Evolutionary conservation across 2,797 vertebrate genomes (phyloP).

Genomic region (Pangasius krempfi): DNA sequence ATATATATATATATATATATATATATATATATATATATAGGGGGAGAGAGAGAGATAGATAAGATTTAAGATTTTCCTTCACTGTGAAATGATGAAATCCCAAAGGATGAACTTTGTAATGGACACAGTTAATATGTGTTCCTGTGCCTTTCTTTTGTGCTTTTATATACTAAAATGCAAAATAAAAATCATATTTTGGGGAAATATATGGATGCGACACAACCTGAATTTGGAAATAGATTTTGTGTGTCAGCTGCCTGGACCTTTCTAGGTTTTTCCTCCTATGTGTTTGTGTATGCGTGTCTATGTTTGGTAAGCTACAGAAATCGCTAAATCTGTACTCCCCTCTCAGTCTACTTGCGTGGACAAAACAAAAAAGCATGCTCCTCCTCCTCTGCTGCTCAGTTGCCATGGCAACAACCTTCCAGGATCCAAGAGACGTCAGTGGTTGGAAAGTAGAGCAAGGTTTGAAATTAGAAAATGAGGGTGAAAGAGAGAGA

Average conservation of each 20-base stretch:
- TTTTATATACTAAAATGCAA: neutral
- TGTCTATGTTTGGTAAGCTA: constrained; percentile 50
- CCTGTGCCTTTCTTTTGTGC: neutral
- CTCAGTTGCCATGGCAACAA: constrained; percentile 65
- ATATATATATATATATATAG: no score
- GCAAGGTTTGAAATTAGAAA: constrained; percentile 65
- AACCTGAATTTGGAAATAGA: neutral
- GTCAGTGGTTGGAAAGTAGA: constrained; percentile 64
- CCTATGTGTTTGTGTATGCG: constrained; percentile 26
- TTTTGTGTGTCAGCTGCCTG: neutral
- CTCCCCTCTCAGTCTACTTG: constrained; percentile 49
- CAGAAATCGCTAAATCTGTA: constrained; percentile 54
- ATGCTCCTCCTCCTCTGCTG: constrained; percentile 53
- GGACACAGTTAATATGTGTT: neutral
- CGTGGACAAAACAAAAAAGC: constrained; percentile 60
- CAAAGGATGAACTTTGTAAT: neutral
- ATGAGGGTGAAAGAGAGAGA: constrained; percentile 27
- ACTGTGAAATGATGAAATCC: neutral
- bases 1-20: no score
- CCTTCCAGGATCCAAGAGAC: constrained; percentile 61
- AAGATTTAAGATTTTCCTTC: neutral
- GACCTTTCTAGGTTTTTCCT: neutral
- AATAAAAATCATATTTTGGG: neutral
- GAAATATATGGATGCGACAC: neutral
- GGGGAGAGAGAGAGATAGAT: neutral